Evolutionary conservation across 1,140 invertebrate species (phyloP).

Genomic region (Bilobella aurantiaca): DNA sequence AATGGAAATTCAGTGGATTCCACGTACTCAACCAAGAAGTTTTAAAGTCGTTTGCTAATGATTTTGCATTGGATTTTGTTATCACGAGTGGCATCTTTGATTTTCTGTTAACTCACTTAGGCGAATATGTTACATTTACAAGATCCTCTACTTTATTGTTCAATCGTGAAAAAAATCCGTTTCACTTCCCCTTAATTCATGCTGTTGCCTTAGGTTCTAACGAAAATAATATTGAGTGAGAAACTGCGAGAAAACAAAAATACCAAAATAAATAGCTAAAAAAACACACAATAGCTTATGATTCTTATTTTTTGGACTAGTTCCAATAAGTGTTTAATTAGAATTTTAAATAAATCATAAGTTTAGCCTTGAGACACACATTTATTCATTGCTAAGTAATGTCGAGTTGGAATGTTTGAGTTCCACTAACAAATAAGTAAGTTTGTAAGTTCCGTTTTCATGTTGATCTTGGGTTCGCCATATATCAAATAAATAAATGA

Average conservation of each 20-base stretch:
- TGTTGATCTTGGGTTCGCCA: no score
- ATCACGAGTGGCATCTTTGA: background rate
- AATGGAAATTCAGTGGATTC: background rate
- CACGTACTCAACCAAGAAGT: background rate
- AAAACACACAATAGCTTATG: background rate
- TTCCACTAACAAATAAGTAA: no score
- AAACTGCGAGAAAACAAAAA: no score
- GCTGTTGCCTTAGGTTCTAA: background rate
- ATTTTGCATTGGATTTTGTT: background rate
- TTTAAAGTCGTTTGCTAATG: background rate
- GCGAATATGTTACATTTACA: background rate
- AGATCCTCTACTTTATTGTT: background rate
- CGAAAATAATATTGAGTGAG: background rate
- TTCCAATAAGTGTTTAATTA: no score
- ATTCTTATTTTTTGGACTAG: no score
- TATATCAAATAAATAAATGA: no score
- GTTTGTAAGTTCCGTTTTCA: no score
- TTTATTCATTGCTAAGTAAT: no score
- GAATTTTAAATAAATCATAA: no score
- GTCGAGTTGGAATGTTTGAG: no score
- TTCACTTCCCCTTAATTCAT: background rate
- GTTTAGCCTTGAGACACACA: no score
- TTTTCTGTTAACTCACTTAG: background rate
- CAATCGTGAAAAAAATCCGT: background rate
- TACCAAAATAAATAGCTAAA: background rate